phyloP scores from a whole-genome alignment of 1,140 invertebrate genomes.

The Trichonephila clavata region DNA sequence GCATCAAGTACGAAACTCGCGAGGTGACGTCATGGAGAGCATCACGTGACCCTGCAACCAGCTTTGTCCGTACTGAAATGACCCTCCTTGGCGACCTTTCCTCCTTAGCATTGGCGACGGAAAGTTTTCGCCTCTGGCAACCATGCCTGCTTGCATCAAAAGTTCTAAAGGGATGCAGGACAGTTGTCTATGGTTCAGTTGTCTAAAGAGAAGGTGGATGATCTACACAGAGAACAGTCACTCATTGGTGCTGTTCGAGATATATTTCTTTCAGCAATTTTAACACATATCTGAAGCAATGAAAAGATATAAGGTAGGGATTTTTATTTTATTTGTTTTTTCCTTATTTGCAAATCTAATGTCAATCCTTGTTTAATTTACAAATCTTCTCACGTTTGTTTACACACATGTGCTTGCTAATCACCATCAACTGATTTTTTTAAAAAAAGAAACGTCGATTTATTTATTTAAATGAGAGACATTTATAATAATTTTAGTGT shows the following conservation, averaged over 20 bases:
- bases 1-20: neutral
- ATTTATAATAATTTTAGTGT: too few species aligned
- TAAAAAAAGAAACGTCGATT: too few species aligned
- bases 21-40: neutral
- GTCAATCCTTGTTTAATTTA: too few species aligned
- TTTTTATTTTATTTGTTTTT: neutral
- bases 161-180: neutral
- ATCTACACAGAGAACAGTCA: neutral
- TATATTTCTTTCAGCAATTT: neutral
- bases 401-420: too few species aligned
- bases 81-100: conserved; percentile 23
- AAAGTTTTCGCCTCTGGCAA: conserved; percentile 32
- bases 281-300: neutral
- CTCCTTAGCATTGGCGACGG: neutral
- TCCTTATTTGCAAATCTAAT: neutral
- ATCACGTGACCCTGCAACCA: neutral
- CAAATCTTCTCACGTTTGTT: too few species aligned
- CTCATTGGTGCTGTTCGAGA: neutral
- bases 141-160: neutral
- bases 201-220: neutral
- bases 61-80: neutral
- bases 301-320: neutral
- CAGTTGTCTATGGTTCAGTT: neutral
- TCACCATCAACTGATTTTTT: too few species aligned
- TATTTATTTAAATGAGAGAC: too few species aligned